Percentiles rank a stretch among this genome's conserved stretches.
These are phyloP conservation scores for Spisula solida DNA, from an alignment of 2,888 invertebrate species.

Conservation along the genomic window DNA sequence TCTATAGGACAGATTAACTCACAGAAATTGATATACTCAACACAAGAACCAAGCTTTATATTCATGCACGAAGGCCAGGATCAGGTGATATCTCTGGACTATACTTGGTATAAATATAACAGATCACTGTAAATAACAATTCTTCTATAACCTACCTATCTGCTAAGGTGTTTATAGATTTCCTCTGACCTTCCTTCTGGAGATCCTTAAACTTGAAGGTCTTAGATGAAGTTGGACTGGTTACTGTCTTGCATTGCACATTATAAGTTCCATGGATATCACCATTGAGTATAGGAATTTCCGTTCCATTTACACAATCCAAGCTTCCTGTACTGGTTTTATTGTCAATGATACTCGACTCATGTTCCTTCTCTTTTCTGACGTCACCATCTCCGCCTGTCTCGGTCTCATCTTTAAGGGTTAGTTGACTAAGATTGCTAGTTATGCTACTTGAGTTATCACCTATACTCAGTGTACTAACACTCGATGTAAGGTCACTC, in stretches of 20 bases:
- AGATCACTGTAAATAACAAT: background rate
- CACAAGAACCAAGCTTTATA: too few relatives aligned
- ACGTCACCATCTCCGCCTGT: slow-evolving; percentile 2
- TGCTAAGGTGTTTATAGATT: slow-evolving; percentile 71
- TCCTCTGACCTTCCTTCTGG: slow-evolving; percentile 68
- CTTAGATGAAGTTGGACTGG: slow-evolving; percentile 14
- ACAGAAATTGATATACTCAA: too few relatives aligned
- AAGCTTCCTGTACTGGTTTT: background rate
- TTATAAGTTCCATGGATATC: slow-evolving; percentile 33
- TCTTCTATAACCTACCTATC: slow-evolving; percentile 60
- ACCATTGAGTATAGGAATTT: slow-evolving; percentile 27
- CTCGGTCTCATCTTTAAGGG: slow-evolving; percentile 38
- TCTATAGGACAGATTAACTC: too few relatives aligned
- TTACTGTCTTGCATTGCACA: slow-evolving; percentile 30
- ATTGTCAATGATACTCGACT: background rate
- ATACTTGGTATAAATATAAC: too few relatives aligned
- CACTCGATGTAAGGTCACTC: slow-evolving; percentile 52
- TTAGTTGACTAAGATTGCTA: slow-evolving; percentile 55
- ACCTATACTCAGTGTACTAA: slow-evolving; percentile 56
- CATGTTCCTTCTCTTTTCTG: slow-evolving; percentile 26
- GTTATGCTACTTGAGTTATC: slow-evolving; percentile 48
- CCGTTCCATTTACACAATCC: slow-evolving; percentile 23
- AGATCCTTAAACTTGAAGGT: slow-evolving; percentile 56
- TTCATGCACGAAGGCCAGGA: too few relatives aligned
- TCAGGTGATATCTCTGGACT: too few relatives aligned